phyloP scores from a whole-genome alignment of 1,140 invertebrate genomes.

The Neodiprion lecontei region DNA sequence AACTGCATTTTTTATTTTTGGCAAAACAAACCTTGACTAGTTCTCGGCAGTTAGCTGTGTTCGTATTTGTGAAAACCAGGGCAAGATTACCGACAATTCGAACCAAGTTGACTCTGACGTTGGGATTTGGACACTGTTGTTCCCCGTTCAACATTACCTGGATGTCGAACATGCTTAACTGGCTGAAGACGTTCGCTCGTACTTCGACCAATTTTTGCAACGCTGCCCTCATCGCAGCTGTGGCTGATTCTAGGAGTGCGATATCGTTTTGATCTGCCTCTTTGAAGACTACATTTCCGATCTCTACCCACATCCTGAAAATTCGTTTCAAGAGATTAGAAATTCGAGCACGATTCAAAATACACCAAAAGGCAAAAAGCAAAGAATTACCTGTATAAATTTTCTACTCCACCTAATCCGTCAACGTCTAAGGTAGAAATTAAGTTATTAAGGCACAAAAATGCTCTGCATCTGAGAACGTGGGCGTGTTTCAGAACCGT shows the following conservation, averaged over 20 bases:
- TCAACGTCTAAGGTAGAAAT: constrained; percentile 66
- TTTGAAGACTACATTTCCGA: constrained; percentile 66
- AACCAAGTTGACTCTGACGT: constrained; percentile 73
- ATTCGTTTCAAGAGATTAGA: constrained; percentile 26
- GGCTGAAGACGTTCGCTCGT: constrained; percentile 47
- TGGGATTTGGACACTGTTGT: constrained; percentile 62
- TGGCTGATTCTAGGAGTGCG: constrained; percentile 69
- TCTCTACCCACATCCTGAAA: constrained; percentile 65
- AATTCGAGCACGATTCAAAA: not conserved
- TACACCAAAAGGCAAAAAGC: constrained; percentile 37
- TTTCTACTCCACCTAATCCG: constrained; percentile 66
- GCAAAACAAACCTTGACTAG: constrained; percentile 51
- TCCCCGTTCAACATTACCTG: constrained; percentile 67
- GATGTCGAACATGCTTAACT: constrained; percentile 51
- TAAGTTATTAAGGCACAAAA: constrained; percentile 74
- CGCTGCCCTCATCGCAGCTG: constrained; percentile 71
- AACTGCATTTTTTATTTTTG: constrained; percentile 34
- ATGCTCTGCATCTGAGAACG: constrained; percentile 64
- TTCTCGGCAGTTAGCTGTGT: constrained; percentile 32
- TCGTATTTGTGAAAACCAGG: constrained; percentile 47
- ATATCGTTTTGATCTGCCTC: constrained; percentile 51
- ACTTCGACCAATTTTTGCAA: constrained; percentile 52
- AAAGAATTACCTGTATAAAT: constrained; percentile 52
- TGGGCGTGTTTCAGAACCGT: constrained; percentile 58
- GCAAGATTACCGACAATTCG: constrained; percentile 71